phyloP scores from a whole-genome alignment of 2,113 vertebrate species.

The Phasianus colchicus region DNA sequence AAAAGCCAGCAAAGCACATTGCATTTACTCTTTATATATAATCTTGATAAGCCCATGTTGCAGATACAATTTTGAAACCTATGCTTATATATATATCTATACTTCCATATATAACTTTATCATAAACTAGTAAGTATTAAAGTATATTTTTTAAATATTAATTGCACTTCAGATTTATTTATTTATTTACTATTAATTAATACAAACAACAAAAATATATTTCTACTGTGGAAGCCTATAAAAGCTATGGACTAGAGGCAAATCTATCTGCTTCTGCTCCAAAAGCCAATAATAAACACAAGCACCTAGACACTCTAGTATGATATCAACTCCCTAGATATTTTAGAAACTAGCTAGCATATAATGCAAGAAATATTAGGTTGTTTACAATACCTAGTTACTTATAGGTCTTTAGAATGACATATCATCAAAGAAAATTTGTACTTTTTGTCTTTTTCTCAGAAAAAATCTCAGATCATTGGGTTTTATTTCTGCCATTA shows the following conservation, averaged over 20 bases:
- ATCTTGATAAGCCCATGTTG: not conserved
- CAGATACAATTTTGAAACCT: not conserved
- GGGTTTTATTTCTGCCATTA: not conserved
- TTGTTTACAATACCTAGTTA: not conserved
- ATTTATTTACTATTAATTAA: not conserved
- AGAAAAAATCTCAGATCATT: not conserved
- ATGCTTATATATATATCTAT: not conserved
- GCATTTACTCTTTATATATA: not conserved
- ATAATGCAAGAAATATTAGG: not conserved
- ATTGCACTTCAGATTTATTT: not conserved
- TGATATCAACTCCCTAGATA: not conserved
- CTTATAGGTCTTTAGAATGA: not conserved
- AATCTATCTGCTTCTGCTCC: not conserved
- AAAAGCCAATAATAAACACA: not conserved
- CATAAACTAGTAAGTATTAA: not conserved
- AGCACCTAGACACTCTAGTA: not conserved
- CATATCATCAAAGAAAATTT: not conserved
- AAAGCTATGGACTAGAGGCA: fast-evolving
- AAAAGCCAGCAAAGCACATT: not conserved
- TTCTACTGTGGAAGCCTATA: not conserved
- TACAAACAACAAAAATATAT: not conserved
- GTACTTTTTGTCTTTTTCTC: not conserved
- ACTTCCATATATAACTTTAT: not conserved
- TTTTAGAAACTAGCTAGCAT: not conserved
- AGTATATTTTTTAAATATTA: not conserved